phyloP scores from a whole-genome alignment of 2,888 invertebrate genomes.

The Hypercompe scribonia region DNA sequence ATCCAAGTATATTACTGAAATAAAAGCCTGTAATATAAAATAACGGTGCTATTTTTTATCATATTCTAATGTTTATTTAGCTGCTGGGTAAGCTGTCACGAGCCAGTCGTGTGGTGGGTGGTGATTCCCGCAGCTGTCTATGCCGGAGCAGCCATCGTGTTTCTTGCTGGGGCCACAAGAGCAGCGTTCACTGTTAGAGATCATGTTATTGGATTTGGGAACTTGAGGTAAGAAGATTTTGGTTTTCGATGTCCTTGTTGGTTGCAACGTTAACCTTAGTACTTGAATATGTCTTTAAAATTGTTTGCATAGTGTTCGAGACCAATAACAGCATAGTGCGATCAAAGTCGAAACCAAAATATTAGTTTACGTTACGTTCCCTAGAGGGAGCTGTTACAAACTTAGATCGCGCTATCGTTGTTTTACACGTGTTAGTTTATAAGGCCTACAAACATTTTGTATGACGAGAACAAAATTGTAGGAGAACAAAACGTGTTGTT shows the following conservation, averaged over 20 bases:
- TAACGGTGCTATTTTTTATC: neutral
- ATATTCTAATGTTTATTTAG: conserved; percentile 85
- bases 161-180: conserved; percentile 94
- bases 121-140: conserved; percentile 95
- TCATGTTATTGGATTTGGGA: conserved; percentile 95
- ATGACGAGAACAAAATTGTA: too few relatives aligned
- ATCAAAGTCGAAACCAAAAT: too few relatives aligned
- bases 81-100: conserved; percentile 98
- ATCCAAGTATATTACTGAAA: neutral
- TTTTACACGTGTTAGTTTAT: too few relatives aligned
- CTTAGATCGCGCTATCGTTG: too few relatives aligned
- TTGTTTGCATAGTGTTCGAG: too few relatives aligned
- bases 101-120: conserved; percentile 97
- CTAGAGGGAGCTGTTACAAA: too few relatives aligned
- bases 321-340: too few relatives aligned
- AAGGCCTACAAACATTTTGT: too few relatives aligned
- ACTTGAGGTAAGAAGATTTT: conserved; percentile 87
- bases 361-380: too few relatives aligned
- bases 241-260: too few relatives aligned
- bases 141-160: conserved; percentile 91
- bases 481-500: too few relatives aligned
- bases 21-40: neutral
- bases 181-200: conserved; percentile 97
- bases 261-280: too few relatives aligned
- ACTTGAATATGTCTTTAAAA: neutral